phyloP scores from a whole-genome alignment of 2,888 invertebrate species.

The Nebria salina region DNA sequence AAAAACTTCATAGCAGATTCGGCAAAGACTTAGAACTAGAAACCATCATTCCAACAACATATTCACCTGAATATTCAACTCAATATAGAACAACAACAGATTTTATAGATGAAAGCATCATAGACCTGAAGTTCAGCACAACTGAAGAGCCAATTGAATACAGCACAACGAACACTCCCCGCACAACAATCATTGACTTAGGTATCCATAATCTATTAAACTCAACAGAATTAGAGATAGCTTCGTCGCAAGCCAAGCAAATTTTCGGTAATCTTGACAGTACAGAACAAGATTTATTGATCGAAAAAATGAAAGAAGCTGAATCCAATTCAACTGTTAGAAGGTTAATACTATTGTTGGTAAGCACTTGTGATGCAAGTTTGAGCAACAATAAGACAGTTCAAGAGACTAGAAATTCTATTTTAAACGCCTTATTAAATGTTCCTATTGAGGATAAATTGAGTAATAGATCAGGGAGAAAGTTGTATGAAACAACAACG shows the following conservation, averaged over 20 bases:
- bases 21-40: conserved; percentile 50
- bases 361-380: conserved; percentile 78
- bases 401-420: conserved; percentile 74
- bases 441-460: conserved; percentile 63
- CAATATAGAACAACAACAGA: conserved; percentile 47
- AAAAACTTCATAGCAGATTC: conserved; percentile 58
- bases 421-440: conserved; percentile 75
- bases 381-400: conserved; percentile 71
- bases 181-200: conserved; percentile 30
- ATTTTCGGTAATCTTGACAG: conserved; percentile 81
- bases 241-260: conserved; percentile 76
- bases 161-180: conserved; percentile 48
- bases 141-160: conserved; percentile 56
- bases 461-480: conserved; percentile 50
- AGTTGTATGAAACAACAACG: conserved; percentile 55
- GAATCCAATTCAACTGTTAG: conserved; percentile 79
- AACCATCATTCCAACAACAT: conserved; percentile 49
- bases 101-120: conserved; percentile 40
- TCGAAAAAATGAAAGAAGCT: conserved; percentile 85
- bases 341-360: conserved; percentile 76
- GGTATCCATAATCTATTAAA: conserved; percentile 52
- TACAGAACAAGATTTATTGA: conserved; percentile 76
- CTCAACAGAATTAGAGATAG: conserved; percentile 72
- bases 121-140: conserved; percentile 37
- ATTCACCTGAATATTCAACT: conserved; percentile 49